Percentiles rank a stretch among this genome's conserved stretches.
Conservation (phyloP, 2,888 invertebrate genomes). For the Hyposoter didymator region DNA sequence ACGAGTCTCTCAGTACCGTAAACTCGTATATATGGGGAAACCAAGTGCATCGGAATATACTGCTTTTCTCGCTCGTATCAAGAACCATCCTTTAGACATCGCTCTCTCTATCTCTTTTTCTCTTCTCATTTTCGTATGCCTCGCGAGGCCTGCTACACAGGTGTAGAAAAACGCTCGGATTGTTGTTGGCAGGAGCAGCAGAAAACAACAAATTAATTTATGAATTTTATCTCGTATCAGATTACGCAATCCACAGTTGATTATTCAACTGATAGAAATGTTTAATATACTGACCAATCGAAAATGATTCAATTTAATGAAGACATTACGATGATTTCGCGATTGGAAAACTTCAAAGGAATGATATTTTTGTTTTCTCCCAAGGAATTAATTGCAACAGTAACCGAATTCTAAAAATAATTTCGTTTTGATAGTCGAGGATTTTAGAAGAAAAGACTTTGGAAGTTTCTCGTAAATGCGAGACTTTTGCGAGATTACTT, state of each 20-base stretch:
- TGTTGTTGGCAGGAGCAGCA: not conserved
- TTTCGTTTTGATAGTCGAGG: too few species aligned
- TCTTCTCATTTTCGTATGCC: slow-evolving; percentile 54
- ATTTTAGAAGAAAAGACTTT: too few species aligned
- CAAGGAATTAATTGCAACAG: not conserved
- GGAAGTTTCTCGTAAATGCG: too few species aligned
- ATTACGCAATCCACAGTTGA: slow-evolving; percentile 19
- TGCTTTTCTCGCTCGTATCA: slow-evolving; percentile 45
- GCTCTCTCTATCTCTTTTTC: slow-evolving; percentile 63
- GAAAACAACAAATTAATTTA: not conserved
- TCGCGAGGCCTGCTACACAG: slow-evolving; percentile 42
- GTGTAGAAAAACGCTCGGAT: not conserved
- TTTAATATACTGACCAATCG: not conserved
- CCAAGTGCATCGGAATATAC: slow-evolving; percentile 53
- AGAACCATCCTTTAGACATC: slow-evolving; percentile 10
- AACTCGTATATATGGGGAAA: slow-evolving; percentile 53
- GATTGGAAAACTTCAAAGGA: not conserved
- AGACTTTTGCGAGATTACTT: not conserved
- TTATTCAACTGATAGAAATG: not conserved
- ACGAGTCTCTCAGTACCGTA: slow-evolving; percentile 64
- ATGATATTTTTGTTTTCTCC: not conserved
- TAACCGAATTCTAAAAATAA: not conserved
- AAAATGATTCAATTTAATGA: not conserved
- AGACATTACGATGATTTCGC: not conserved
- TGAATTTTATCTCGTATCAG: slow-evolving; percentile 1